Base-by-base conservation (phyloP, 2,888 invertebrate genomes). In the Tineola bisselliella region DNA sequence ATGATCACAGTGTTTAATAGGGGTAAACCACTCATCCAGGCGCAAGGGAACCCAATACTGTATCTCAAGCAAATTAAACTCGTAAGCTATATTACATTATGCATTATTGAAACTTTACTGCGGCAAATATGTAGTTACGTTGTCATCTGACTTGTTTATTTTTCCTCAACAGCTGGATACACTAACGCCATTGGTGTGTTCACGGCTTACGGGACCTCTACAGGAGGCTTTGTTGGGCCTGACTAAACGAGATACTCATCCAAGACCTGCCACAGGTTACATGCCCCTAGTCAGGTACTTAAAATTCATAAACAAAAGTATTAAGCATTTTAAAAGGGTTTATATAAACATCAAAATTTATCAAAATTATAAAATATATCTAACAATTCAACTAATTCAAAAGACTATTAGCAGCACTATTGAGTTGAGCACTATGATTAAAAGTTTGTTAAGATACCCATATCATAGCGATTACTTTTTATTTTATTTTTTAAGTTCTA, bases 1-100 rank as follows among this genome's bases (percentile, higher is more conserved):
- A 93, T 99, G 68, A 96, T 95, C 75, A 91, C 97, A 62, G 91
- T 98, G 62, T 98, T 96, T 87, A 98, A 98, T 86, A 90, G 92
- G 64, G 98, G 99, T 38, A 91, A 91, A 66, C 91, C 96, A 0
- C 89, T 99, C 48, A 93, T 99, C 65, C 95, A 96, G 75, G 94
- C 98, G 12, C 94, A 94, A 74, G 94, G 97, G 82, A 97, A 94
- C 70, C 92, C 93, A 54, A 92, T 95, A 65, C 90, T 93, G 64
- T 98, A 98, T 81, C 82, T 93, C 70, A 97, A 96, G 79, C 97
- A 97, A 84, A 84, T 97, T 63, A 97, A 97, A 76, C 89, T 89
- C 88, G 98, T 98, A 86, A 92, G 93, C 83, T 17, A n/a, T 38
- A 38, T 6, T 38, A 38, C 3, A 38, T 1, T n/a, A 38, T 38